Base-by-base conservation (phyloP, 2,888 invertebrate genomes). In the Oscheius sp. region DNA sequence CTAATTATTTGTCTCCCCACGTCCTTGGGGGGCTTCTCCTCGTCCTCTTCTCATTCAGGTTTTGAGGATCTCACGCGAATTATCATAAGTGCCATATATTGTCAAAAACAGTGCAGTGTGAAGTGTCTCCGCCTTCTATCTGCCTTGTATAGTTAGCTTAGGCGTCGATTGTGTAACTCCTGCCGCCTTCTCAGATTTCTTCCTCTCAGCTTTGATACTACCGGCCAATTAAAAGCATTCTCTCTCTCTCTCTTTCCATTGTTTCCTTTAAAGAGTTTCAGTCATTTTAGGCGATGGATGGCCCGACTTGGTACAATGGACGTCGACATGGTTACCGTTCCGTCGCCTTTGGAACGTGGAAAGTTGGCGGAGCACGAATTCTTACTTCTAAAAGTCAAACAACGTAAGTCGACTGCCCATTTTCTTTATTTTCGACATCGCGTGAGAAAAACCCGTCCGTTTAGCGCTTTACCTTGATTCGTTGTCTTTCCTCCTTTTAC, bases 281-380 rank as follows among this genome's bases (percentile, higher is more conserved):
- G 3, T 16, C 9, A 23, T 46, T 45, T 23, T 23, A 13, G 9
- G 16, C 23, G 16, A 72, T 72, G 72, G 64, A 64, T 5, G 18
- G 41, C 16, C 18, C 35, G 35, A 35, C 45, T 23, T 53, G 55
- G 43, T 68, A 45, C 45, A 59, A 58, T 49, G 58, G 25, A 7
- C 61, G 63, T 18, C 52, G 63, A 23, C 70, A 45, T 3, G 49
- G 49, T 2, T 80, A 76, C 46, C 74, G 84, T 25, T 85, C 84
- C 16, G 83, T 86, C 3, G 86, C 86, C 56, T 86, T 85, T 61
- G 85, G 86, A 45, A 86, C 86, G 52, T 86, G 86, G 86, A 80
- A 86, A 63, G 85, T 84, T 25, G 86, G 86, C 25, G 86, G 82
- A 61, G 86, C 85, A 12, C 66, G 82, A 16, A 73, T 78, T 25